Evolutionary conservation across 1,140 invertebrate species (phyloP).

Genomic region (Drosophila dunni): DNA sequence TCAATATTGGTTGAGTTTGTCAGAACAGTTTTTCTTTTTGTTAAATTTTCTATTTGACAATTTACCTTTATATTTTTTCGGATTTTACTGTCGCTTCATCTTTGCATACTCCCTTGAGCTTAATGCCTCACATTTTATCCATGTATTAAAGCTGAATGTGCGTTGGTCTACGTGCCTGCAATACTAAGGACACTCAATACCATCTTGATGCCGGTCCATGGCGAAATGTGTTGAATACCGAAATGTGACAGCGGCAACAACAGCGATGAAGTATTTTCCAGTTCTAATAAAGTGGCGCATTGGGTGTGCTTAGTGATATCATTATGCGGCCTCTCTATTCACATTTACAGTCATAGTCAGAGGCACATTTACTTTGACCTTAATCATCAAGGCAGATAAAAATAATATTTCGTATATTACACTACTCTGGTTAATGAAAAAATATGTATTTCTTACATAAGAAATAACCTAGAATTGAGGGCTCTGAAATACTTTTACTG

Average conservation of each 20-base stretch:
- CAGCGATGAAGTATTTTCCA: constrained; percentile 63
- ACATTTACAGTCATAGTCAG: not conserved
- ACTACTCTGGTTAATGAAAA: no score
- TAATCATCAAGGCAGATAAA: constrained; percentile 16
- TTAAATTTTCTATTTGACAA: constrained; percentile 17
- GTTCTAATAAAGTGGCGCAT: constrained; percentile 67
- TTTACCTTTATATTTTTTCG: constrained; percentile 9
- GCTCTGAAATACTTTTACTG: no score
- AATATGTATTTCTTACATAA: no score
- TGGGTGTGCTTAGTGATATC: constrained; percentile 41
- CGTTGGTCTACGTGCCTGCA: constrained; percentile 65
- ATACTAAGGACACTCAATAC: constrained; percentile 54
- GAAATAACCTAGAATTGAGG: no score
- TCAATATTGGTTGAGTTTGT: constrained; percentile 59
- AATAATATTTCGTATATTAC: not conserved
- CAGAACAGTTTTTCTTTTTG: constrained; percentile 26
- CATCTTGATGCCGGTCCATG: constrained; percentile 34
- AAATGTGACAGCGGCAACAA: constrained; percentile 46
- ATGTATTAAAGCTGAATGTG: constrained; percentile 70
- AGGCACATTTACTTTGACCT: constrained; percentile 14
- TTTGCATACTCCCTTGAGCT: constrained; percentile 31
- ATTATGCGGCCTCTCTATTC: constrained; percentile 11
- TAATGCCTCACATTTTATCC: constrained; percentile 74
- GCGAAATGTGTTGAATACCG: constrained; percentile 43
- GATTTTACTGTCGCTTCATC: constrained; percentile 16